Base-by-base conservation (phyloP, 2,797 vertebrate genomes). In the Gallirallus australis region DNA sequence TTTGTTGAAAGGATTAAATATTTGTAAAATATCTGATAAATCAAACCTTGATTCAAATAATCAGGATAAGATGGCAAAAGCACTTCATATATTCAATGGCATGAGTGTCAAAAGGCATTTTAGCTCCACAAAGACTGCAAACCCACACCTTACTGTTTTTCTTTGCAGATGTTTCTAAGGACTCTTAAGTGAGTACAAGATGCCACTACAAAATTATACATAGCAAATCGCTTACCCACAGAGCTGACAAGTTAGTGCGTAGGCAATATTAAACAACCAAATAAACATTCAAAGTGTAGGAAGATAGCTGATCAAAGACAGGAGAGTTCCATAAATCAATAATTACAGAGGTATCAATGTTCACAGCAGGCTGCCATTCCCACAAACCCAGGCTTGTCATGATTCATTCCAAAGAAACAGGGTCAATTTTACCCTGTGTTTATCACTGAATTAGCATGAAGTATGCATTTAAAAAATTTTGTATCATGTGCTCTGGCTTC, bases 401-500 rank as follows among this genome's bases (percentile, higher is more conserved):
- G 52, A 87, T 95, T 94, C 76, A 89, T 96, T 96, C 94, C 91
- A 89, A 80, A 97, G 94, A 97, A 56, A 52, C 4, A 1, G 86
- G 94, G 86, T 95, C 86, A 90, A 52, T 95, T 96, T 94, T 92
- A 83, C 52, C 66, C 85, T 42, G 4, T 82, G 53, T 93, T 97
- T 97, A 91, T 83, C 88, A 94, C 61, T 92, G 75, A 95, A 96
- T 94, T 94, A 95, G 70, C 85, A 94, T 95, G 75, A 96, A 95
- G 82, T 70, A 79, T 9, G 21, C 61, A 76, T 59, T 59, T 78
- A 86, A 89, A 90, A 65, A 47, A 73, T 85, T 96, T 93, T 64
- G 85, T 92, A 94, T 89, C 86, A 64, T 90, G 39, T 82, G 84
- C 56, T 93, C 42, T 91, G 73, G 20, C 83, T 96, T 96, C 92